A percentile compares a stretch with the other conserved stretches of the same genome.
Conservation (phyloP, 2,888 invertebrate species). For the Platycheirus rosarum region DNA sequence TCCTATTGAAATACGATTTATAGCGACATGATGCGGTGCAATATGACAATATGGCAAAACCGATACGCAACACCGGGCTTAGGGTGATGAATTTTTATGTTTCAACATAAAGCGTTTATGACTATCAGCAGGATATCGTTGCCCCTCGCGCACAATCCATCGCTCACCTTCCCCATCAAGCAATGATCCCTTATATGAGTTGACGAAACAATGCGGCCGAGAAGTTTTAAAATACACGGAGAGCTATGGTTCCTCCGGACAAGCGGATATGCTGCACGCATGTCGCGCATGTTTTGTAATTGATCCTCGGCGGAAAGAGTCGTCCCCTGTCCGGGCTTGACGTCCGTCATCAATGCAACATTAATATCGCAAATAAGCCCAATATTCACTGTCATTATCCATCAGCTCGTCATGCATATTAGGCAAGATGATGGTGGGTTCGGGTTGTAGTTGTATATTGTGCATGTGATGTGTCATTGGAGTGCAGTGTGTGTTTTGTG, state of each 20-base stretch:
- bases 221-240: conserved; percentile 6
- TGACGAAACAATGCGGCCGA: conserved; percentile 18
- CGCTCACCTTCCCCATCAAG: conserved; percentile 40
- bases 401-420: conserved; percentile 69
- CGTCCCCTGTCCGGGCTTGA: conserved; percentile 10
- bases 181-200: conserved; percentile 26
- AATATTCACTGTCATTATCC: conserved; percentile 63
- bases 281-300: conserved; percentile 64
- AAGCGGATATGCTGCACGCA: conserved; percentile 36
- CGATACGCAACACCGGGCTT: conserved; percentile 66
- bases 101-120: conserved; percentile 51
- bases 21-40: conserved; percentile 21
- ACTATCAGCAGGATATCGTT: conserved; percentile 63
- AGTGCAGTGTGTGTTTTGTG: conserved; percentile 30
- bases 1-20: conserved; percentile 8
- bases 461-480: conserved; percentile 67
- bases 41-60: conserved; percentile 54
- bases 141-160: neutral
- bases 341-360: conserved; percentile 58
- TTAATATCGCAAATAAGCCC: conserved; percentile 63
- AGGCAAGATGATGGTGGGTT: conserved; percentile 63
- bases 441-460: conserved; percentile 23
- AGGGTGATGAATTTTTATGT: conserved; percentile 54
- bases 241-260: neutral
- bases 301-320: conserved; percentile 37